These are phyloP conservation scores for Drosophila pseudotalamancana DNA, from an alignment of 2,888 invertebrate species.

Conservation along the genomic window DNA sequence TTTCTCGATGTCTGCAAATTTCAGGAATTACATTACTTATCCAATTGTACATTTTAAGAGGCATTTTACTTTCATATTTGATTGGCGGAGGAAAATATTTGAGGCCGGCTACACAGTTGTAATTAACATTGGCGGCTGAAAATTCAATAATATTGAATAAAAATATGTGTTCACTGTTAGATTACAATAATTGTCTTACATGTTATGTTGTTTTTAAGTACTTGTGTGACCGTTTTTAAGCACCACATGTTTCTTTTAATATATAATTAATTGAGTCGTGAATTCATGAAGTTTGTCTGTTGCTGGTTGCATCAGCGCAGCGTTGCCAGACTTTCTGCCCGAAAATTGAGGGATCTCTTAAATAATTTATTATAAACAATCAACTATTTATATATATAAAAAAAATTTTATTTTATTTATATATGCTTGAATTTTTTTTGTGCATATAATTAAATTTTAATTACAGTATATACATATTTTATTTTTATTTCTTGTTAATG, in stretches of 20 bases:
- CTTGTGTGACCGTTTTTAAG: slow-evolving; percentile 47
- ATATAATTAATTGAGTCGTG: slow-evolving; percentile 1
- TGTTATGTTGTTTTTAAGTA: slow-evolving; percentile 43
- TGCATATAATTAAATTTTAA: not conserved
- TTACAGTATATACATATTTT: not conserved
- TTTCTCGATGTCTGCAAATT: slow-evolving; percentile 87
- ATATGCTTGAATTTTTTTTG: not conserved
- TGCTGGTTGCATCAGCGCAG: slow-evolving; percentile 55
- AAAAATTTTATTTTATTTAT: not conserved
- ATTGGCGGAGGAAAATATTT: slow-evolving; percentile 89
- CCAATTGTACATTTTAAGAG: too few relatives aligned
- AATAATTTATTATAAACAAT: not conserved
- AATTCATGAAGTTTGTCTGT: slow-evolving; percentile 10
- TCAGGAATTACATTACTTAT: not conserved
- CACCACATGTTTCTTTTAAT: slow-evolving; percentile 55
- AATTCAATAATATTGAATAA: slow-evolving; percentile 16
- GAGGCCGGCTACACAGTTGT: slow-evolving; percentile 85
- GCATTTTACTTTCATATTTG: slow-evolving; percentile 74
- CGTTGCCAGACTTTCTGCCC: slow-evolving; percentile 38
- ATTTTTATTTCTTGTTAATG: not conserved
- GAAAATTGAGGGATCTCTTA: not conserved
- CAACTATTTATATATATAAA: not conserved
- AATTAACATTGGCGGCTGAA: slow-evolving; percentile 48
- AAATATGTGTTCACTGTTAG: not conserved
- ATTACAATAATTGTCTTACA: slow-evolving; percentile 22